Conservation (phyloP, 2,888 invertebrate species). For the Carterocephalus palaemon region DNA sequence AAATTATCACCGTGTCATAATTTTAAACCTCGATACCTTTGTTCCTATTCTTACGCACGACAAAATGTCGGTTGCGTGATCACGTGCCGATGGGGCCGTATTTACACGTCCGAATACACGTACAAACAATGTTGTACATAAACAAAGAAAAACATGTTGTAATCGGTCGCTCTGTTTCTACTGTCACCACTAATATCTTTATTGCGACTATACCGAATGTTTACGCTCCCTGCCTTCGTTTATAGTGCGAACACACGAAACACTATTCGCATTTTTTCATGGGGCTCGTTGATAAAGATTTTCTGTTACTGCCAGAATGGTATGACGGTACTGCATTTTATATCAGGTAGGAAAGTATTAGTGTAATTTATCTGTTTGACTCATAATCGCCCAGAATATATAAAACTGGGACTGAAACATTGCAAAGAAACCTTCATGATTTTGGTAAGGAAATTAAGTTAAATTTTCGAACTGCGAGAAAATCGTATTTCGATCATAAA, state of each 20-base stretch:
- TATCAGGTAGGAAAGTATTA: background rate
- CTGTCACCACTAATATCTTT: slow-evolving; percentile 52
- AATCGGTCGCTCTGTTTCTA: slow-evolving; percentile 24
- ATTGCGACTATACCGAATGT: slow-evolving; percentile 52
- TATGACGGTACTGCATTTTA: too few relatives aligned
- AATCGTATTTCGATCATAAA: too few relatives aligned
- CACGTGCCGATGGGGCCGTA: background rate
- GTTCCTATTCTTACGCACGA: background rate
- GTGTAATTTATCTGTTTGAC: background rate
- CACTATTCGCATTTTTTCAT: slow-evolving; percentile 24
- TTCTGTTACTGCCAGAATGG: too few relatives aligned
- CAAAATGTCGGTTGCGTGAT: background rate
- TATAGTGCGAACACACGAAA: slow-evolving; percentile 49
- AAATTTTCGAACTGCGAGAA: too few relatives aligned
- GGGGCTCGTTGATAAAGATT: slow-evolving; percentile 7
- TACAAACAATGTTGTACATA: slow-evolving; percentile 3
- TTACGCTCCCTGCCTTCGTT: slow-evolving; percentile 51
- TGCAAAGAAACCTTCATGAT: too few relatives aligned
- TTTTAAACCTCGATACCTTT: too few relatives aligned
- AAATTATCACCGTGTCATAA: too few relatives aligned
- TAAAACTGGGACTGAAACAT: too few relatives aligned
- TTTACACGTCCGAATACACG: slow-evolving; percentile 7
- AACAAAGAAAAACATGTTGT: slow-evolving; percentile 7
- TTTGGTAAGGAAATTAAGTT: too few relatives aligned
- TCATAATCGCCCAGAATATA: too few relatives aligned